Evolutionary conservation across 2,797 vertebrate genomes (phyloP).

Genomic region (Synaphobranchus kaupii): DNA sequence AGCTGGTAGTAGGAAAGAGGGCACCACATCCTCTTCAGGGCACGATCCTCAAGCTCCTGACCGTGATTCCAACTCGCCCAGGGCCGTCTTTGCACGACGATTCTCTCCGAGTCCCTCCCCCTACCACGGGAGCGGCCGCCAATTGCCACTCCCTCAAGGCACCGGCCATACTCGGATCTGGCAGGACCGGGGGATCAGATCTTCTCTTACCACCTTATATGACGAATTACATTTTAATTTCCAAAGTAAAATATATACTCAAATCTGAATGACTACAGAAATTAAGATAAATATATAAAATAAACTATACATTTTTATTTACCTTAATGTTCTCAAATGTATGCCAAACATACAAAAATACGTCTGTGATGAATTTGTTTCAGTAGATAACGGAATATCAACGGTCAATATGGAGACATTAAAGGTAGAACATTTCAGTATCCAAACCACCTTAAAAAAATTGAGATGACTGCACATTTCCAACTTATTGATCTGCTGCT

Average conservation of each 20-base stretch:
- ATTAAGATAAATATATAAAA: background rate
- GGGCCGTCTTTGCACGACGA: too few species aligned
- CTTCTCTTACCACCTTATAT: background rate
- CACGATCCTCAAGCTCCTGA: too few species aligned
- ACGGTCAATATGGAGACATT: background rate
- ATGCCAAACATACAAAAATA: background rate
- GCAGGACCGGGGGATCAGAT: background rate
- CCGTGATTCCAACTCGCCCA: too few species aligned
- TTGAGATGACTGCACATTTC: slow-evolving; percentile 33
- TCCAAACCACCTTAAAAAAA: slow-evolving; percentile 51
- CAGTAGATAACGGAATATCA: background rate
- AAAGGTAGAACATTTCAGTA: background rate
- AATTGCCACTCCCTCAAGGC: too few species aligned
- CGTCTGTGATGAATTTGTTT: background rate
- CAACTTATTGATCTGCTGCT: slow-evolving; percentile 46
- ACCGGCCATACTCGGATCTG: too few species aligned
- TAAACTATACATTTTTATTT: background rate
- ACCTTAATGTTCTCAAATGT: background rate
- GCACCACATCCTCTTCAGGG: too few species aligned
- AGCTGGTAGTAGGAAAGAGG: too few species aligned
- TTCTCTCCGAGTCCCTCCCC: too few species aligned
- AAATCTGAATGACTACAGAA: background rate
- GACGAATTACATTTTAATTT: background rate
- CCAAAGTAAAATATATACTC: background rate
- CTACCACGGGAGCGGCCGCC: too few species aligned